These are phyloP conservation scores for Passerina amoena DNA, from an alignment of 2,113 vertebrate genomes.

Conservation along the genomic window DNA sequence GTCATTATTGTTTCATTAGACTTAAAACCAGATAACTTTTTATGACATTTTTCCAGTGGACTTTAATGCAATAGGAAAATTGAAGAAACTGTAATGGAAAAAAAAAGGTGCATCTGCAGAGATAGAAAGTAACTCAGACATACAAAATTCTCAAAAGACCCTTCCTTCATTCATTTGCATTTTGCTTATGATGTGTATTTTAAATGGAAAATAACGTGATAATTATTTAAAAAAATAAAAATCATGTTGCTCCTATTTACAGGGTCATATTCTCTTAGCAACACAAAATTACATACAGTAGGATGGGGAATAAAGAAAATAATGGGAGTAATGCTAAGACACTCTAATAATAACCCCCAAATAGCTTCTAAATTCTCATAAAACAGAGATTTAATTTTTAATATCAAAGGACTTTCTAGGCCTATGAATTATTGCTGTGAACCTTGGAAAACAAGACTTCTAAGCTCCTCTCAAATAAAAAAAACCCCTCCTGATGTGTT, in stretches of 20 bases:
- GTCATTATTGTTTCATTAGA: not conserved
- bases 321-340: not conserved
- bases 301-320: not conserved
- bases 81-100: not conserved
- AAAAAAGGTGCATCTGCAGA: not conserved
- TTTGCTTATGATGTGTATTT: not conserved
- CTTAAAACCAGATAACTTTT: not conserved
- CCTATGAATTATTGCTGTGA: not conserved
- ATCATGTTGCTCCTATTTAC: not conserved
- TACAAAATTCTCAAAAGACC: not conserved
- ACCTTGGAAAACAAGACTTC: not conserved
- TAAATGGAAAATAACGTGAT: not conserved
- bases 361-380: constrained; percentile 1
- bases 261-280: not conserved
- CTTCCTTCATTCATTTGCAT: not conserved
- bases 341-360: not conserved
- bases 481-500: not conserved
- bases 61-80: not conserved
- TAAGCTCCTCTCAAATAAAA: not conserved
- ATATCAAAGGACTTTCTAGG: not conserved
- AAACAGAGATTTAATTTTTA: constrained; percentile 30
- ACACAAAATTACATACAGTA: not conserved
- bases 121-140: not conserved
- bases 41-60: not conserved
- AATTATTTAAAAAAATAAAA: not conserved